Percentiles rank a stretch among this genome's conserved stretches.
Conservation (phyloP, 2,888 invertebrate species). For the Stenolophus ochropezus region DNA sequence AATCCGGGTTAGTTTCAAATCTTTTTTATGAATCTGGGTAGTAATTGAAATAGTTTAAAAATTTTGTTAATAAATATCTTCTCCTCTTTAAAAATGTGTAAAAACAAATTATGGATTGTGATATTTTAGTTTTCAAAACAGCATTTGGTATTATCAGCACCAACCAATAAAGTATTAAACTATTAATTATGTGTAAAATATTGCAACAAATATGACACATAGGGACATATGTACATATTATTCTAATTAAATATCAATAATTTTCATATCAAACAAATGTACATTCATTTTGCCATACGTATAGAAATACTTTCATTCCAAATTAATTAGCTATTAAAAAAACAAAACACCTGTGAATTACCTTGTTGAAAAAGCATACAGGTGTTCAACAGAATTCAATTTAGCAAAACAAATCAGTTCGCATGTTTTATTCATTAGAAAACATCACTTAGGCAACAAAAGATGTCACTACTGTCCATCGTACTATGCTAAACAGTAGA, state of each 20-base stretch:
- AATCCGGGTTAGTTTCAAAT: too few relatives aligned
- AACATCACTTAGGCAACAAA: slow-evolving; percentile 8
- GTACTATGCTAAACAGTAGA: not conserved
- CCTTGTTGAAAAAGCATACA: not conserved
- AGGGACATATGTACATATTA: not conserved
- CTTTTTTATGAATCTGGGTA: too few relatives aligned
- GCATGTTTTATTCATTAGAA: slow-evolving; percentile 15
- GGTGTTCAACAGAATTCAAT: slow-evolving; percentile 6
- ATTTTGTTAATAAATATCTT: too few relatives aligned
- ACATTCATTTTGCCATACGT: not conserved
- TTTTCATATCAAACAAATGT: too few relatives aligned
- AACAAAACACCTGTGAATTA: not conserved
- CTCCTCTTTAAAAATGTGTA: too few relatives aligned
- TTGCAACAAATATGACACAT: not conserved
- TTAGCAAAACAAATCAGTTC: slow-evolving; percentile 19
- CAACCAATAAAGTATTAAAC: too few relatives aligned
- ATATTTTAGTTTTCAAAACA: too few relatives aligned
- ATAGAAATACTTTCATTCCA: not conserved
- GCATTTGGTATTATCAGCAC: too few relatives aligned
- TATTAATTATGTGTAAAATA: too few relatives aligned
- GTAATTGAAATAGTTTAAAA: too few relatives aligned
- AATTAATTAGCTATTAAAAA: not conserved
- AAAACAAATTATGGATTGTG: too few relatives aligned
- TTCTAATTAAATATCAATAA: not conserved
- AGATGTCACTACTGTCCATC: not conserved